These are phyloP conservation scores for Apomyelois bistriatella DNA, from an alignment of 2,888 invertebrate species.

Conservation along the genomic window DNA sequence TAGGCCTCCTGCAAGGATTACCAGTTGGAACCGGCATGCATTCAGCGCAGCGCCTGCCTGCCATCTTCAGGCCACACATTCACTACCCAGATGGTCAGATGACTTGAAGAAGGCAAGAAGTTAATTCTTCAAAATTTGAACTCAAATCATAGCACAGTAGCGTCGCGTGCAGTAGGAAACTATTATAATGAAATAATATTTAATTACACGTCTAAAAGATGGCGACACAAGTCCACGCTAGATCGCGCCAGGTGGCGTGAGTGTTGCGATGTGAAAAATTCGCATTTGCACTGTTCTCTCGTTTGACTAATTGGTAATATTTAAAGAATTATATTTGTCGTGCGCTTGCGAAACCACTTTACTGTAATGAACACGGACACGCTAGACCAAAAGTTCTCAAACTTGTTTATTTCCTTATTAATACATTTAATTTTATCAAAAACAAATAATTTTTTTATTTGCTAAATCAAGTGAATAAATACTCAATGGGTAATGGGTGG, in stretches of 20 bases:
- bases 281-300: slow-evolving; percentile 21
- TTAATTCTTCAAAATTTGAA: background rate
- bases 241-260: slow-evolving; percentile 48
- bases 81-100: too few species aligned
- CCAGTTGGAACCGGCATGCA: too few species aligned
- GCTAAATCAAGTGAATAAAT: too few species aligned
- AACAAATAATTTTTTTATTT: too few species aligned
- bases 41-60: too few species aligned
- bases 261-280: slow-evolving; percentile 49
- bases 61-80: too few species aligned
- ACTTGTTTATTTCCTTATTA: background rate
- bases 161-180: slow-evolving; percentile 2
- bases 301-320: slow-evolving; percentile 20
- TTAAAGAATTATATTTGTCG: slow-evolving; percentile 12
- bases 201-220: slow-evolving; percentile 22
- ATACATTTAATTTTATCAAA: too few species aligned
- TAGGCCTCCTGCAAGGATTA: too few species aligned
- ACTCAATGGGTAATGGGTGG: too few species aligned
- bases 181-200: slow-evolving; percentile 18
- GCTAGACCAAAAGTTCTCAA: background rate
- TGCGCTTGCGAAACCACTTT: slow-evolving; percentile 1
- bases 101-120: too few species aligned
- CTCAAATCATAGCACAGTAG: background rate
- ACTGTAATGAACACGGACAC: background rate
- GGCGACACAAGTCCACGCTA: slow-evolving; percentile 24